Evolutionary conservation across 2,113 vertebrate species (phyloP), one percentile per base, ranked within the genome.

Genomic region (Ceuthmochares aereus): DNA sequence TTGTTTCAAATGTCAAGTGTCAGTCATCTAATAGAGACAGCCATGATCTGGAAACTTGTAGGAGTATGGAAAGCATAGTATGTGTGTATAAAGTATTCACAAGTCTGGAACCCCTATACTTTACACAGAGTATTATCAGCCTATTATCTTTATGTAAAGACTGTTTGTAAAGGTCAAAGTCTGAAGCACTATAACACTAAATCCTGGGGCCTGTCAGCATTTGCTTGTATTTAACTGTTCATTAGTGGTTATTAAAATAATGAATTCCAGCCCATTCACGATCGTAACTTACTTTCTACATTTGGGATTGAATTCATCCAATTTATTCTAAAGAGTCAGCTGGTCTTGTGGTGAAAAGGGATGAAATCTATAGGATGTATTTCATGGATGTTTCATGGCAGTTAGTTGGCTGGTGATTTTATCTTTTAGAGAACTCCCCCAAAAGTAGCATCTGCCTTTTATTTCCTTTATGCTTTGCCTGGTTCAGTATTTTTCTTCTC

Each of bases 181-280:
- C n/a, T 84, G 18, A 90, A 91, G 78, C 51, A 21, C 1, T 1
- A 1, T 56, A 22, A 37, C 47, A 49, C 64, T 40, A 36, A 66
- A 49, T 62, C 87, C 45, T 40, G 77, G 68, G 78, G 59, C 42
- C 66, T 72, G 45, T 70, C 67, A 79, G 68, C 67, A 51, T 86
- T 84, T 89, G 12, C 56, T 90, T 55, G 8, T 37, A 32, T 60
- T 74, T 91, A 60, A 88, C 79, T 74, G 59, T n/a, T 92, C 89
- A 9, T n/a, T 95, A 49, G 42, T 81, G 73, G 40, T 52, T 88
- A 81, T 62, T 74, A 56, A 42, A 16, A 26, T 83, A 76, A 90
- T 70, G 60, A 94, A 83, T 91, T 80, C 83, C 93, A 92, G 93
- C 11, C 27, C 73, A 12, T 90, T 95, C 20, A 51, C 69, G 43